Evolutionary conservation across 2,113 vertebrate species (phyloP), one percentile per base, ranked within the genome.

Genomic region (Brienomyrus longianalis): DNA sequence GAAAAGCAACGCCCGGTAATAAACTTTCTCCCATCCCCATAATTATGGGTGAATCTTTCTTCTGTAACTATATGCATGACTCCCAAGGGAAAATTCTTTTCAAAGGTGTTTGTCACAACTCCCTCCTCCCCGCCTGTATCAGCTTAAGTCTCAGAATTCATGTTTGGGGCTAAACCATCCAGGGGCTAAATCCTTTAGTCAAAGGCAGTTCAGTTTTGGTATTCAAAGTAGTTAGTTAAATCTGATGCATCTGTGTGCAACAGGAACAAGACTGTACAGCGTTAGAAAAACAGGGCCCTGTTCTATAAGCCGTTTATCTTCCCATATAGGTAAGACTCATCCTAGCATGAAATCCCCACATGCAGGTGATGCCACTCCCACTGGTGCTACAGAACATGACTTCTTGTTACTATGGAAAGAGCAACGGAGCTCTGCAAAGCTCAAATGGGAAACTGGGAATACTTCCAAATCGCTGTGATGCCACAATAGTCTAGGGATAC

Each of bases 401-500:
- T 59, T 87, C 19, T 11, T 70, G 54, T 23, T 66, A 45, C 31
- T 47, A 62, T 48, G 19, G 19, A 50, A 13, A 50, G 6, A 31
- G 11, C 27, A 74, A 39, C 17, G 19, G 47, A 74, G 62, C 13
- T 50, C 47, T 77, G 47, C 88, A 27, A 45, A 19, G 62, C 88
- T 4, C 39, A 45, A 52, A 21, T 13, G 47, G 11, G 21, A 31
- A 66, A 70, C 50, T 35, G 62, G 31, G 31, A 54, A 19, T 52
- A 51, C 19, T 50, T 89, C 70, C 35, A 88, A 59, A 59, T 23
- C 8, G 35, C 87, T 47, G 39, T 88, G 51, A 23, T 54, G n/a
- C 70, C 62, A 48, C 88, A 50, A 48, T 39, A 59, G 48, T 89
- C 88, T 89, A 47, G 77, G 88, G 50, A 45, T 11, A 45, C 88